These are phyloP conservation scores for Salticus scenicus DNA, from an alignment of 2,888 invertebrate species.

Conservation along the genomic window DNA sequence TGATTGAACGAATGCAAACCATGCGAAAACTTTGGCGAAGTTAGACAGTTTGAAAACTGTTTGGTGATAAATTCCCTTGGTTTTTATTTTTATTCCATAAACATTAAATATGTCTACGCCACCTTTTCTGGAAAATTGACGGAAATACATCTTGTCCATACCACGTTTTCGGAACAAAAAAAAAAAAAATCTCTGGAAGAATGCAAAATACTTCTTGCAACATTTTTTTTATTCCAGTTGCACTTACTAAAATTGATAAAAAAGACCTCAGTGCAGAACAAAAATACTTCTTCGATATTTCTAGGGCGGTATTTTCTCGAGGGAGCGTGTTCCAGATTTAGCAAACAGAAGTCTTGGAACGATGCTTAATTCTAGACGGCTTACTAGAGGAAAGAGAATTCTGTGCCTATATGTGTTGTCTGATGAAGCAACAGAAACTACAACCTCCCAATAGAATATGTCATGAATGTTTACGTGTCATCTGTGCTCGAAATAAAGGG, in stretches of 20 bases:
- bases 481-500: background rate
- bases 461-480: conserved; percentile 7
- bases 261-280: background rate
- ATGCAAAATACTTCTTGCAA: background rate
- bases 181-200: conserved; percentile 1
- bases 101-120: background rate
- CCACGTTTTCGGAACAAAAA: background rate
- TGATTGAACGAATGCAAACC: background rate
- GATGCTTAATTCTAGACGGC: conserved; percentile 3
- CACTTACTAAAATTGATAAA: conserved; percentile 6
- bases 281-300: conserved; percentile 19
- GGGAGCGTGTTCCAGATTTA: conserved; percentile 12
- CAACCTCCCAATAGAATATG: conserved; percentile 6
- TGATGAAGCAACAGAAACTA: background rate
- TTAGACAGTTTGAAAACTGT: background rate
- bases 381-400: conserved; percentile 14
- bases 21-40: background rate
- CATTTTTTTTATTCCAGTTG: conserved; percentile 11
- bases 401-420: background rate
- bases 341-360: conserved; percentile 10
- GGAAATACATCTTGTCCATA: conserved; percentile 15
- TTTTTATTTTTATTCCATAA: conserved; percentile 10
- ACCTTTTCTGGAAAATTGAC: conserved; percentile 9
- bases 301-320: conserved; percentile 15
- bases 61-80: background rate